These are phyloP conservation scores for Acropora yongei DNA, from an alignment of 64 coral and sea anemone species.

Conservation along the genomic window DNA sequence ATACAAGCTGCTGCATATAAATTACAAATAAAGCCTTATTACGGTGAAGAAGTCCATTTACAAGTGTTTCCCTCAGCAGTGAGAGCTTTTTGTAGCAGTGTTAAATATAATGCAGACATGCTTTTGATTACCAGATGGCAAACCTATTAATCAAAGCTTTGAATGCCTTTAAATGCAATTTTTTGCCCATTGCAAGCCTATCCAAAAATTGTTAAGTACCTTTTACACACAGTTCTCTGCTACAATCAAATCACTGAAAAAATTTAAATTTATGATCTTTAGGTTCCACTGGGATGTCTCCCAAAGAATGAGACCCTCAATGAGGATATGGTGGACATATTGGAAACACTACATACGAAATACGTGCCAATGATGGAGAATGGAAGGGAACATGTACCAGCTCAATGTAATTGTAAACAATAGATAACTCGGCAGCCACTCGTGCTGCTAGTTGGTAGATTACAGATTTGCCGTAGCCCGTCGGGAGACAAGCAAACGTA, in stretches of 20 bases:
- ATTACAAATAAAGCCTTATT: not conserved
- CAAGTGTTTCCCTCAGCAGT: conserved; percentile 7
- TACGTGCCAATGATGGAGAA: conserved; percentile 61
- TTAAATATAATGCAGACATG: conserved; percentile 9
- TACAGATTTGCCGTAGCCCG: no score
- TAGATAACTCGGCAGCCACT: no score
- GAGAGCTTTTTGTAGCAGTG: conserved; percentile 3
- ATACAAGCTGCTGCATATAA: not conserved
- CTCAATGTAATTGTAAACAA: not conserved
- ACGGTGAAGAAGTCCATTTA: conserved; percentile 1
- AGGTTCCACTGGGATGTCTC: conserved; percentile 65
- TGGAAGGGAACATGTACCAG: conserved; percentile 12
- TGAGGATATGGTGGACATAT: conserved; percentile 79
- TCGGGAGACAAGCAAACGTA: no score
- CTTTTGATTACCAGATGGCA: conserved; percentile 7
- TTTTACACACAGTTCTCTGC: not conserved
- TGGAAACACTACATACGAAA: conserved; percentile 60
- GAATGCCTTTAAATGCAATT: not conserved
- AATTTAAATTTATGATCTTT: not conserved
- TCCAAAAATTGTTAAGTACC: conserved; percentile 19
- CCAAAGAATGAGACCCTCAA: conserved; percentile 76
- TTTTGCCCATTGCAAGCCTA: conserved; percentile 26
- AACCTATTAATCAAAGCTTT: conserved; percentile 21
- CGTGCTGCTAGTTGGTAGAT: no score
- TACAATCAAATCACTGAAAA: not conserved